A percentile compares a stretch with the other conserved stretches of the same genome.
Conservation (phyloP, 2,797 vertebrate species). For the Lepidocolaptes lacrymiger region DNA sequence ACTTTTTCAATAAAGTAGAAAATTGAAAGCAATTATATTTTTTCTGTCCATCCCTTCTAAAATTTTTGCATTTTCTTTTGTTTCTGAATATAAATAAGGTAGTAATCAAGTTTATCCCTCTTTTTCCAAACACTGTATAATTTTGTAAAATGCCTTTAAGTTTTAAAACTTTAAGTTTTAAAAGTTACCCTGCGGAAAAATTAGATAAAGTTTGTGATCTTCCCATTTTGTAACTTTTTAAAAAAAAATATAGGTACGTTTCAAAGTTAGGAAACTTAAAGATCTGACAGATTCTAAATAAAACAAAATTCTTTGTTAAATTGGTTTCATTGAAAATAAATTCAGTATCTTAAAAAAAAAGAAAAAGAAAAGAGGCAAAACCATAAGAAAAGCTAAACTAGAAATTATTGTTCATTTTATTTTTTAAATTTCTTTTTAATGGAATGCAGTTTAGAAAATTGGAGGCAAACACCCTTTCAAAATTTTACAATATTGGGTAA, state of each 20-base stretch:
- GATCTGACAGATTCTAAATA: background rate
- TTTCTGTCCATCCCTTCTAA: accelerated
- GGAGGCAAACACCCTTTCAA: background rate
- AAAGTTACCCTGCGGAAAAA: background rate
- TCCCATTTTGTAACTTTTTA: background rate
- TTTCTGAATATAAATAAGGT: background rate
- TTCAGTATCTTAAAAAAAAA: background rate
- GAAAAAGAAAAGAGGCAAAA: background rate
- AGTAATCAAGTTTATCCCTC: background rate
- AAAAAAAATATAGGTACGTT: background rate
- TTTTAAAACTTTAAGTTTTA: background rate
- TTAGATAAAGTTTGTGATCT: background rate
- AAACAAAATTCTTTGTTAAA: background rate
- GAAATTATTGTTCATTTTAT: background rate
- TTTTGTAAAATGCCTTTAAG: background rate
- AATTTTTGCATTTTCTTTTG: background rate
- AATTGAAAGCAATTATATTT: background rate
- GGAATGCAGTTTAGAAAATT: background rate
- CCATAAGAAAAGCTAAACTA: background rate
- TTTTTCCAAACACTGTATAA: background rate
- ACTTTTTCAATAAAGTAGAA: background rate
- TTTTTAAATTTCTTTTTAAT: background rate
- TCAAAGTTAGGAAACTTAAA: background rate
- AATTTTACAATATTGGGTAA: background rate
- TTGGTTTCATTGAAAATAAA: background rate